Base-by-base conservation (phyloP, 1,140 invertebrate genomes). In the Cotesia chilonis region DNA sequence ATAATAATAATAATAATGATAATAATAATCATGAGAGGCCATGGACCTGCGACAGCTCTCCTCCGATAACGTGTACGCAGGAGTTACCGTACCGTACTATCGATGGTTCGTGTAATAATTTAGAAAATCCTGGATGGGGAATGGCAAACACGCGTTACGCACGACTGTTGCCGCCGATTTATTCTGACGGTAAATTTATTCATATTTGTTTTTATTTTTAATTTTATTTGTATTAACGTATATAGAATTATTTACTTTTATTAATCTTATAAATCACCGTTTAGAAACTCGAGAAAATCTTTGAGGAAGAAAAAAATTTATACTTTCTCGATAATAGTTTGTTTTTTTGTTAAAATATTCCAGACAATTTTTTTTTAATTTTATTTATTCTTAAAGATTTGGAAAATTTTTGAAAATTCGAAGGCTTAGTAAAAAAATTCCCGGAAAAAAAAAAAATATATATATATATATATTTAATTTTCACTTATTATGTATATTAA, bases 51-150 rank as follows among this genome's bases (percentile, higher is more conserved):
- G 82, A 81, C 4, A 78, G 80, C 51, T 63, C 38, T 55, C 75
- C 74, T 47, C 36, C 70, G 3, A 47, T 35, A 47, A 28, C 3
- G 4, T 92, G 90, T 75, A 79, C 81, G 7, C 66, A 38, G 17
- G 83, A 88, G 64, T 84, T 87, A 0, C 88, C 89, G 67, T 96
- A 95, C 79, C 88, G 95, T 20, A 90, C 90, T 1, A 90, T 92
- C 64, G 95, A 97, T 82, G 95, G 95, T 0, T 91, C 93, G 0
- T 97, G 95, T 80, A 97, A 96, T 81, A 96, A 97, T 83, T 79
- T 94, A 4, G 79, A 88, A 37, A 90, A 92, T 77, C 92, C 94
- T 0, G 88, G 87, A 0, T 91, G 91, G 88, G 95, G 95, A 3
- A 90, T 90, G 70, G 91, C 94, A 0, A 91, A 91, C 74, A 93